Base-by-base conservation (phyloP, 1,140 invertebrate species). In the Sitodiplosis mosellana region DNA sequence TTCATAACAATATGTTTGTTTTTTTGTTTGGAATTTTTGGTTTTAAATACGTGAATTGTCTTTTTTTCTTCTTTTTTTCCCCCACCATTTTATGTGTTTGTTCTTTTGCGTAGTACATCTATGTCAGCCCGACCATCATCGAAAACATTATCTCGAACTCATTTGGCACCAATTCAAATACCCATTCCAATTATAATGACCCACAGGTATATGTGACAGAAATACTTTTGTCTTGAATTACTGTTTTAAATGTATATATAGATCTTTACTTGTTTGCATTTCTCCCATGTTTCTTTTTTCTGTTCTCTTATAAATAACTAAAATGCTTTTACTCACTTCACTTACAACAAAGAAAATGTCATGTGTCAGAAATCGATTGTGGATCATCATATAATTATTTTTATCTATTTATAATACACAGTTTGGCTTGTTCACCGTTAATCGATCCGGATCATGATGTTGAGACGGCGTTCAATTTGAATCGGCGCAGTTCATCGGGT, bases 401-500 rank as follows among this genome's bases (percentile, higher is more conserved):
- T 27, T 27, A 27, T 27, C 10, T 27, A 43, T 48, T 51, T 45
- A n/a, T 49, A 6, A 27, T 27, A 10, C 3, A 27, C 36, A 64
- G 62, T 45, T 54, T 57, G 6, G 54, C 53, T 6, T 56, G 58
- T 20, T 80, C 79, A 11, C 78, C 81, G 1, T 81, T 80, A 0
- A 76, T 81, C 43, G 81, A 83, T 49, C 70, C 70, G 47, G 80
- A 81, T 54, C 68, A 72, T 49, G 72, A 79, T 34, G 66, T 59
- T 40, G 64, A 57, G 40, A 56, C 59, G 47, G 69, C 74, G 51
- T 65, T 71, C 42, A 67, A 71, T 46, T 69, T 81, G 51, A 76
- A 77, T 45, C 70, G 83, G 49, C 69, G 83, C 49, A 83, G 80
- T 57, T 87, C 83, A 6, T 82, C 81, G 0, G 83, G 83, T 1